Evolutionary conservation across 1,140 invertebrate species (phyloP), one percentile per base, ranked within the genome.

Genomic region (Akabosia matsudoensis): DNA sequence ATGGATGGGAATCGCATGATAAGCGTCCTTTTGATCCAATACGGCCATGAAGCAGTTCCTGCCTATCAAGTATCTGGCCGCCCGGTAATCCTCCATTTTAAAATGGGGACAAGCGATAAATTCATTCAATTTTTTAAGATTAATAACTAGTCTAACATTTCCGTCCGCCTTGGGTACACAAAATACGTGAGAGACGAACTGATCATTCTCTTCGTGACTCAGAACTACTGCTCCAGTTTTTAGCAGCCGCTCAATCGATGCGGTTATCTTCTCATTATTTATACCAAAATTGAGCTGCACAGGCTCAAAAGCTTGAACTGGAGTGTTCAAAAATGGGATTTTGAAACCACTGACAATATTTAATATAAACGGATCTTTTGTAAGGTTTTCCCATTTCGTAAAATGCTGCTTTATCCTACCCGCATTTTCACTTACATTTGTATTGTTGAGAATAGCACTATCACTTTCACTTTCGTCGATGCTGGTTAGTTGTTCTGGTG

Each of bases 1-100:
- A 16, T 73, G 51, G 22, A 78, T 67, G 18, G 54, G 61, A 18
- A 78, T 54, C n/a, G 33, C n/a, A 76, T 73, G 70, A 31, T 78
- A 78, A 51, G 77, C 77, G 51, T 76, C 77, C 61, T 76, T 70
- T 7, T 76, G 70, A 26, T 79, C 78, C 0, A 79, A 33, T 28
- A 61, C 75, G 18, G 72, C 54, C 33, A 76, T 52, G 24, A 56
- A 79, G 13, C 26, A 45, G 33, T 45, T 45, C 30, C 70, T 28
- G 10, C 33, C 10, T 18, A 79, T 4, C 16, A 79, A 14, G 7
- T 4, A 18, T 14, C 52, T 18, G 4, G 75, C 31, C 0, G 33
- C 18, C 18, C 24, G 24, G 0, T 70, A 18, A 51, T 54, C 67
- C 28, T 79, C 75, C 34, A 79, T 70, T 56, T 79, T 76, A 37